phyloP scores from a whole-genome alignment of 2,888 invertebrate species.

The Limnephilus rhombicus region DNA sequence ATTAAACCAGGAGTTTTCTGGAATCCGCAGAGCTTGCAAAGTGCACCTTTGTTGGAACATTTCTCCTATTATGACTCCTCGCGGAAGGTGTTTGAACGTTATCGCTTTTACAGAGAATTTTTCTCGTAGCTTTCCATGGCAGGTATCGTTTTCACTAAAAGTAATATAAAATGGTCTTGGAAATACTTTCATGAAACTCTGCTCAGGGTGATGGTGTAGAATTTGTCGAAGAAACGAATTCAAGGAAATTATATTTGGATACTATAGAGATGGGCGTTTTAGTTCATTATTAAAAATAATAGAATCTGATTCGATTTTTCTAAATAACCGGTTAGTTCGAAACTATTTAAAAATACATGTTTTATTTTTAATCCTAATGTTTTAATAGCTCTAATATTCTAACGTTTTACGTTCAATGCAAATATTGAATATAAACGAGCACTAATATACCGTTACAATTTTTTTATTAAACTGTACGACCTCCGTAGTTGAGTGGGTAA shows the following conservation, averaged over 20 bases:
- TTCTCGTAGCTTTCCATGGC: slow-evolving; percentile 20
- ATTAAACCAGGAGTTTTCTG: not conserved
- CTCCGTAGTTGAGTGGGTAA: no score
- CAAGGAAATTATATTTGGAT: not conserved
- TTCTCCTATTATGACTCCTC: slow-evolving; percentile 45
- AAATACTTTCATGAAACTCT: slow-evolving; percentile 4
- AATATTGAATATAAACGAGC: no score
- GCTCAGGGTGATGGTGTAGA: not conserved
- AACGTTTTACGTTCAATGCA: no score
- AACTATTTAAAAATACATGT: no score
- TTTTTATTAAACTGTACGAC: no score
- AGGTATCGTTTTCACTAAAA: slow-evolving; percentile 28
- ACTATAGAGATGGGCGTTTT: not conserved
- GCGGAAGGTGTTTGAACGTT: slow-evolving; percentile 9
- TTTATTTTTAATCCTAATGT: no score
- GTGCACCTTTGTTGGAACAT: slow-evolving; percentile 33
- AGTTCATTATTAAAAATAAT: not conserved
- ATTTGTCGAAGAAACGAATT: not conserved
- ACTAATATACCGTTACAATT: no score
- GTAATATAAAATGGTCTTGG: not conserved
- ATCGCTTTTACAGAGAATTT: slow-evolving; percentile 36
- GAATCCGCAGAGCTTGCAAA: not conserved
- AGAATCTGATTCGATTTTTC: not conserved
- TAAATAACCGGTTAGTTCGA: no score
- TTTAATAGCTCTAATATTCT: no score